Conservation (phyloP, 53 echinoderm and acorn worm species). For the Astropecten irregularis region DNA sequence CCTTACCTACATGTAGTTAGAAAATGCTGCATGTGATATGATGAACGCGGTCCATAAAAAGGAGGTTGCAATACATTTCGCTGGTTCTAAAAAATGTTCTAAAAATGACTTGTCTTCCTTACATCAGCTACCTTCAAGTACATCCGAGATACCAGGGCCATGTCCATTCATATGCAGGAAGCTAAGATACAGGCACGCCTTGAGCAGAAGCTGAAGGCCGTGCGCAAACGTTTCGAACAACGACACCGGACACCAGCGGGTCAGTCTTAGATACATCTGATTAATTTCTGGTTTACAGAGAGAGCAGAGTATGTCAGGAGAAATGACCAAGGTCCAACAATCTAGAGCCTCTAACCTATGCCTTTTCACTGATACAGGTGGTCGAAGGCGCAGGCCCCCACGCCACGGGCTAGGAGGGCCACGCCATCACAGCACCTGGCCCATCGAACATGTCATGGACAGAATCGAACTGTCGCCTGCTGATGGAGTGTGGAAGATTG, state of each 20-base stretch:
- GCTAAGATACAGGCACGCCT: constrained; percentile 34
- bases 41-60: too few relatives aligned
- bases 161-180: constrained; percentile 43
- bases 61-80: too few relatives aligned
- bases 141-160: constrained; percentile 48
- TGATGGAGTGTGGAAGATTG: constrained; percentile 40
- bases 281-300: too few relatives aligned
- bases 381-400: constrained; percentile 6
- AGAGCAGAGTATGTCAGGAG: too few relatives aligned
- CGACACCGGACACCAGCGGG: constrained; percentile 10
- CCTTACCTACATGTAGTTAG: too few relatives aligned
- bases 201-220: constrained; percentile 48
- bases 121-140: constrained; percentile 38
- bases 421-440: constrained; percentile 35
- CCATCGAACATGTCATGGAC: constrained; percentile 9
- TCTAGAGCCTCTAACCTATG: too few relatives aligned
- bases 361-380: constrained; percentile 17
- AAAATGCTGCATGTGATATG: too few relatives aligned
- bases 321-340: too few relatives aligned
- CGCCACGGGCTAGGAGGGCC: constrained; percentile 43
- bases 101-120: too few relatives aligned
- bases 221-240: constrained; percentile 44
- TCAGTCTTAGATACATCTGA: neutral
- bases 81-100: too few relatives aligned
- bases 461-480: constrained; percentile 29